phyloP scores from a whole-genome alignment of 1,140 invertebrate genomes.

The Parasteatoda tepidariorum region DNA sequence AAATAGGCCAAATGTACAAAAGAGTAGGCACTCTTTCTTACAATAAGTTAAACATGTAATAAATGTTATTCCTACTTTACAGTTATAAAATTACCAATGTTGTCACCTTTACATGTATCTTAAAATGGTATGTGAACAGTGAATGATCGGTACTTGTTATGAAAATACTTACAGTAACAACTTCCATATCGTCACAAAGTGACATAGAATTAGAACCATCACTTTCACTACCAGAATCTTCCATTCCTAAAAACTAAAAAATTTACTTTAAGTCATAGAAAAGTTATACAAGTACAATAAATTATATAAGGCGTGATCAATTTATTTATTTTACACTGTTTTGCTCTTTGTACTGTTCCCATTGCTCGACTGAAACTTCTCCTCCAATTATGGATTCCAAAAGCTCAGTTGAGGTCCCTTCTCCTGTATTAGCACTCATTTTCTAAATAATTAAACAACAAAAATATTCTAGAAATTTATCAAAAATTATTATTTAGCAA shows the following conservation, averaged over 20 bases:
- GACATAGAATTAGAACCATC: constrained; percentile 33
- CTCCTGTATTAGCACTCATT: constrained; percentile 31
- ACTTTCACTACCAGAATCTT: not conserved
- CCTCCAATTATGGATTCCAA: constrained; percentile 11
- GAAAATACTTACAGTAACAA: constrained; percentile 21
- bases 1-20: too few species aligned
- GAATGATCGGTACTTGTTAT: too few species aligned
- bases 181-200: constrained; percentile 10
- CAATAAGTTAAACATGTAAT: too few species aligned
- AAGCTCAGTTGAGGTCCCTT: constrained; percentile 37
- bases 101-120: too few species aligned
- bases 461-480: too few species aligned
- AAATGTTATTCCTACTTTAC: too few species aligned
- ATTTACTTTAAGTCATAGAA: not conserved
- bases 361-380: constrained; percentile 12
- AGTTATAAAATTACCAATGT: too few species aligned
- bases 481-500: too few species aligned
- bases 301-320: not conserved
- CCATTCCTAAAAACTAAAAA: constrained; percentile 7
- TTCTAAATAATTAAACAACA: too few species aligned
- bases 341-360: constrained; percentile 33
- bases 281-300: not conserved
- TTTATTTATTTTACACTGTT: not conserved
- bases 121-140: too few species aligned
- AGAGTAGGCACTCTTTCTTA: too few species aligned